These are phyloP conservation scores for Tribolium freemani DNA, from an alignment of 2,888 invertebrate genomes.

Conservation along the genomic window DNA sequence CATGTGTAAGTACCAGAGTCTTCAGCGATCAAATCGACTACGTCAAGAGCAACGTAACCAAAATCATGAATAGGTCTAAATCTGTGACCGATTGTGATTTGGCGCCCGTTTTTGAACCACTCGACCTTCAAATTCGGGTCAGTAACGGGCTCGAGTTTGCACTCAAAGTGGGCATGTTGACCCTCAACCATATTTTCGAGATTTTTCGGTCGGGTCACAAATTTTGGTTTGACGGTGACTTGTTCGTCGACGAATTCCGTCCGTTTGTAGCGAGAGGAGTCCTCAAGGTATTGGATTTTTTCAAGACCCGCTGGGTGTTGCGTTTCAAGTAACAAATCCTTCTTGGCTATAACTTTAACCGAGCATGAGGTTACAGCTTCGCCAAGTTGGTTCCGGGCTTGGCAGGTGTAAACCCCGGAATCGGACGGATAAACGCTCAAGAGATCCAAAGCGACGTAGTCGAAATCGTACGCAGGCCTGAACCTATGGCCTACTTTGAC, in stretches of 20 bases:
- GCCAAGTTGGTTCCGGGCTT: constrained; percentile 94
- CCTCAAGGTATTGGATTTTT: constrained; percentile 93
- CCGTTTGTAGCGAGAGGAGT: constrained; percentile 86
- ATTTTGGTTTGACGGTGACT: constrained; percentile 86
- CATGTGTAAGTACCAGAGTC: constrained; percentile 96
- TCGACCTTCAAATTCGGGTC: constrained; percentile 97
- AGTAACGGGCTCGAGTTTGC: constrained; percentile 95
- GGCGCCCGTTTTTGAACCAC: constrained; percentile 96
- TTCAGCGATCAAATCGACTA: constrained; percentile 95
- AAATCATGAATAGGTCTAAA: constrained; percentile 98
- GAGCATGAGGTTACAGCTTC: constrained; percentile 95
- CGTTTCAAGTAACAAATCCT: constrained; percentile 88
- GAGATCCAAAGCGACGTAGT: constrained; percentile 96
- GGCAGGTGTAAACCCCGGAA: constrained; percentile 95
- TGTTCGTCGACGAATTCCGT: constrained; percentile 86
- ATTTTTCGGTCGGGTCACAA: constrained; percentile 89
- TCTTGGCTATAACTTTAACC: constrained; percentile 89
- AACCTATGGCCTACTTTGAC: constrained; percentile 94
- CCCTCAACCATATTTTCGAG: constrained; percentile 89
- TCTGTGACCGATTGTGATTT: constrained; percentile 93
- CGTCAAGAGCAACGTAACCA: constrained; percentile 97
- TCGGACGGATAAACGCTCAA: constrained; percentile 97
- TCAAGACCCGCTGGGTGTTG: constrained; percentile 93
- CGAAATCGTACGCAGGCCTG: constrained; percentile 96
- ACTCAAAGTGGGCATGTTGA: constrained; percentile 96